Base-by-base conservation (phyloP, 2,113 vertebrate genomes). In the Cettia cetti region DNA sequence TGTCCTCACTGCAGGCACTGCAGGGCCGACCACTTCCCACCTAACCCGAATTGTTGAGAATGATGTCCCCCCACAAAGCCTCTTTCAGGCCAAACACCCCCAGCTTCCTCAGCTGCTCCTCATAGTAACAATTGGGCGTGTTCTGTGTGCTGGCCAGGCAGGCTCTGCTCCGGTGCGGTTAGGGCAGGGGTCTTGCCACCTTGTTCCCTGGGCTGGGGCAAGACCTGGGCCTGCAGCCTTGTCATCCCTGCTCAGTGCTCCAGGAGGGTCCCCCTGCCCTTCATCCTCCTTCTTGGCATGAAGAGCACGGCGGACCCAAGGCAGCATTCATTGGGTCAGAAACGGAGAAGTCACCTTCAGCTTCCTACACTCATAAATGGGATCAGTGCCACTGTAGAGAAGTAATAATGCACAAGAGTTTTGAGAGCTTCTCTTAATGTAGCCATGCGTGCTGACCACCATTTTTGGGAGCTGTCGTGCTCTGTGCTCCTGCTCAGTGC, bases 371-470 rank as follows among this genome's bases (percentile, higher is more conserved):
- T 37, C 10, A 2, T 12, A 10, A 53, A 16, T 2, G 14, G 45
- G 5, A 44, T 5, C 39, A 19, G 22, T 19, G 30, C 13, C 2
- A 0, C 26, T 9, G 33, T 4, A 24, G 26, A 22, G 22, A 4
- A 17, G 28, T 12, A 16, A 23, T 11, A 35, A 30, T 13, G 3
- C 2, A 11, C 3, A 0, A 10, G 15, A 42, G 15, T 12, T 30
- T 1, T 14, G 20, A 65, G 40, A 78, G 10, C 3, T 49, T 33
- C 2, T 7, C 27, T 19, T 20, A 37, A 13, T 7, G 53, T 39
- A 49, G 47, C 15, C 0, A 0, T 27, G 39, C 1, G 0, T 54
- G 11, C 15, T 4, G 2, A 8, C 10, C 20, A 3, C 11, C 1
- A 0, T 13, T 54, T 26, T 2, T 3, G 49, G 44, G 42, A 35